Evolutionary conservation across 2,888 invertebrate species (phyloP).

Genomic region (Erebia palarica): DNA sequence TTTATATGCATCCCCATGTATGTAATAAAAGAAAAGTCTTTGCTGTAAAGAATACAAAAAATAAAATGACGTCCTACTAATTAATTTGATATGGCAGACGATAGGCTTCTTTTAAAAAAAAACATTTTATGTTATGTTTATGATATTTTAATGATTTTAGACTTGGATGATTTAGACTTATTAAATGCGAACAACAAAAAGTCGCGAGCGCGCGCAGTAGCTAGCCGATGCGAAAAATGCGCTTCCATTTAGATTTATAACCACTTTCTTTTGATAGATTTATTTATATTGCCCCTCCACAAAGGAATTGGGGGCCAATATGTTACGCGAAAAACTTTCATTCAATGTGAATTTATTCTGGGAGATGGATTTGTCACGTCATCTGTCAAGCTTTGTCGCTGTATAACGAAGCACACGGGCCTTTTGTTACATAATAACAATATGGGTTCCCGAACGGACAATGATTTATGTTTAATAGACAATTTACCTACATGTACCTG

Average conservation of each 20-base stretch:
- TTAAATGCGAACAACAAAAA: background rate
- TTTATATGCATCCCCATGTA: too few relatives aligned
- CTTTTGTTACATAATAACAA: constrained; percentile 39
- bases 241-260: constrained; percentile 43
- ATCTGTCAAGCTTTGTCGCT: constrained; percentile 49
- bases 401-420: constrained; percentile 29
- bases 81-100: too few relatives aligned
- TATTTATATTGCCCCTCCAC: constrained; percentile 42
- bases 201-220: background rate
- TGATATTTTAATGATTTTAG: too few relatives aligned
- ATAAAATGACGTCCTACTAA: too few relatives aligned
- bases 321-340: constrained; percentile 44
- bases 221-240: constrained; percentile 22
- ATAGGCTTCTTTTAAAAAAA: too few relatives aligned
- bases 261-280: constrained; percentile 44
- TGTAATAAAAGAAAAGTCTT: too few relatives aligned
- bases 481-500: background rate
- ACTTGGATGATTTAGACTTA: too few relatives aligned
- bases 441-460: constrained; percentile 27
- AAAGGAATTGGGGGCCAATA: constrained; percentile 41
- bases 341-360: constrained; percentile 52
- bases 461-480: constrained; percentile 14
- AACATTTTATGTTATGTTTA: too few relatives aligned
- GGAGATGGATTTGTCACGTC: constrained; percentile 57
- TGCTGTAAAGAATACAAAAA: too few relatives aligned